Evolutionary conservation across 2,888 invertebrate species (phyloP), one percentile per base, ranked within the genome.

Genomic region (Lochmaea capreae): DNA sequence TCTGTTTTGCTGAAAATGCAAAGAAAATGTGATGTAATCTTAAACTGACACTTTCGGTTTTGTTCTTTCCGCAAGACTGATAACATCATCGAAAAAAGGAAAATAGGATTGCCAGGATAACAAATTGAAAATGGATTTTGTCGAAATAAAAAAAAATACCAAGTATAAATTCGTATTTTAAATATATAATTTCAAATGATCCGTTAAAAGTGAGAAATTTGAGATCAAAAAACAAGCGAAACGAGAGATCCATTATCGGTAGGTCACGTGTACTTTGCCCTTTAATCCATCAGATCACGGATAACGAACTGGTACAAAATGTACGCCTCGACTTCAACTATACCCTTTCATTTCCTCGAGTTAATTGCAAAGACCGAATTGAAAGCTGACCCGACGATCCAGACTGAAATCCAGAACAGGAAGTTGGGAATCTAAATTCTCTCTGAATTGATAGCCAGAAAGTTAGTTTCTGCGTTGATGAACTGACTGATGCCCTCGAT

Each of bases 311-410:
- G 82, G 82, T 80, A 80, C 80, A 79, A 78, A 81, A 81, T 82
- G 81, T 81, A 82, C 82, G 71, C 58, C 82, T 83, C 80, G 78
- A 76, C 81, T 82, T 80, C 78, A 79, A 81, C 79, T 83, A 83
- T 80, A 84, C 84, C 84, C 84, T 84, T 84, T 84, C 83, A 84
- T 84, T 84, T 84, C 81, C 83, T 76, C 79, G 79, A 78, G 79
- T 82, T 83, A 83, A 83, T 83, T 83, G 81, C 81, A 78, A 75
- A 77, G 73, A 80, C 79, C 77, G 75, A 79, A 77, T 77, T 81
- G 82, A 82, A 82, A 83, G 81, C 81, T 81, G 82, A 82, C 80
- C 81, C 67, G 67, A 59, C 78, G 79, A 76, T 79, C 79, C 78
- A 81, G 80, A 78, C 78, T 79, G 80, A 81, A 82, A 81, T 79